Evolutionary conservation across 1,140 invertebrate species (phyloP), one percentile per base, ranked within the genome.

Genomic region (Drosophila santomea): DNA sequence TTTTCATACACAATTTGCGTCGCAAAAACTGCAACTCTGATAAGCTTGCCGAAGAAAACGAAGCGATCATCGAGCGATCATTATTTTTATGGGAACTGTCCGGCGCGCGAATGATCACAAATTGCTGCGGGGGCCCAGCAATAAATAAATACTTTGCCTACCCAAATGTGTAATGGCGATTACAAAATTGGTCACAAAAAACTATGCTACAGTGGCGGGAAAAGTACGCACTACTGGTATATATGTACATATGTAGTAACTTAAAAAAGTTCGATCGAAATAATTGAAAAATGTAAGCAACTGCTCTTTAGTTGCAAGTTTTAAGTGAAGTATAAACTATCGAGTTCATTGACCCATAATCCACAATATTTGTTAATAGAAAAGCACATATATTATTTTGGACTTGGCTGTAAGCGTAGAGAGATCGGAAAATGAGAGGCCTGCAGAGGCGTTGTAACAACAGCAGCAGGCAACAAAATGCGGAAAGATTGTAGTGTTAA

Each of bases 401-500:
- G 38, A 39, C 14, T 14, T 39, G 38, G 38, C 4, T 32, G n/a
- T 10, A 12, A 12, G 35, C 38, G 8, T 28, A 20, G 35, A n/a
- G 32, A 55, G n/a, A 32, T 41, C 17, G 25, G 38, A 8, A 35
- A 41, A n/a, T 11, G 25, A 52, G 23, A n/a, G 45, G 47, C 32
- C 56, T 72, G 68, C 68, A 72, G 67, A 69, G 67, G 67, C 68
- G 69, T 74, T 74, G 72, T 74, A 74, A 63, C 68, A 60, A 51
- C 56, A 60, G 25, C 44, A 20, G 51, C 35, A 11, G 55, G 62
- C 80, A 76, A 58, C 82, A 85, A 85, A 83, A 88, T 74, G 84
- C 84, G 79, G 79, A 88, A 88, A 86, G 83, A 88, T 88, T 86
- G 83, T 86, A 76, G 83, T 88, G 83, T 88, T 88, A 88, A 88